These are phyloP conservation scores for Pyrocephalus nanus DNA, from an alignment of 2,797 vertebrate species.

Conservation along the genomic window DNA sequence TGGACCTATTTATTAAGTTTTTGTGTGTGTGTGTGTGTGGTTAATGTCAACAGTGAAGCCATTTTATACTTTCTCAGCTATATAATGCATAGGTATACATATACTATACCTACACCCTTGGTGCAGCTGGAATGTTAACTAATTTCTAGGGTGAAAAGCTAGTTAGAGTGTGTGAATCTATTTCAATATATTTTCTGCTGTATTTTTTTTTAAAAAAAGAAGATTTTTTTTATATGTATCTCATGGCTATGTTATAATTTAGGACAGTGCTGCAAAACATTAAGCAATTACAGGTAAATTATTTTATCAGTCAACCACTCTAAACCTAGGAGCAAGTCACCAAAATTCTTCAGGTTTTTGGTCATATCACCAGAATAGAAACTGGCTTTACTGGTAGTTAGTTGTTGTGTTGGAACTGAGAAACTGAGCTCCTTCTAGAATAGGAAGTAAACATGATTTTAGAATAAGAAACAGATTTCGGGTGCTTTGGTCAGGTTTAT, in stretches of 20 bases:
- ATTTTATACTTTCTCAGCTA: background rate
- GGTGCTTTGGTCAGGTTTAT: background rate
- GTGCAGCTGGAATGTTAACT: background rate
- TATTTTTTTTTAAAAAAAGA: background rate
- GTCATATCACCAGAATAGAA: background rate
- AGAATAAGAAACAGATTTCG: background rate
- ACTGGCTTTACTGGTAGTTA: background rate
- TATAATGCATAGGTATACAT: background rate
- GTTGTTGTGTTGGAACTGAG: background rate
- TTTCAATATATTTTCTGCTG: background rate
- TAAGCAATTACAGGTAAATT: background rate
- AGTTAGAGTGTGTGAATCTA: accelerated
- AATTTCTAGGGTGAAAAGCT: background rate
- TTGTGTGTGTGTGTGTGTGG: no score
- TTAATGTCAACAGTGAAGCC: background rate
- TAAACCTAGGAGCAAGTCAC: background rate
- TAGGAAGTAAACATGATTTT: background rate
- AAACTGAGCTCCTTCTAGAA: background rate
- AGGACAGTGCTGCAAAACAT: background rate
- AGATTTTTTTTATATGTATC: accelerated
- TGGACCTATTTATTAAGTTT: background rate
- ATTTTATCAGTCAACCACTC: background rate
- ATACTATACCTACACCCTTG: background rate
- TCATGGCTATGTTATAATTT: background rate
- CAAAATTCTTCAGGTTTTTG: background rate